Conservation (phyloP, 2,113 vertebrate species). For the Pygathrix nemaeus region DNA sequence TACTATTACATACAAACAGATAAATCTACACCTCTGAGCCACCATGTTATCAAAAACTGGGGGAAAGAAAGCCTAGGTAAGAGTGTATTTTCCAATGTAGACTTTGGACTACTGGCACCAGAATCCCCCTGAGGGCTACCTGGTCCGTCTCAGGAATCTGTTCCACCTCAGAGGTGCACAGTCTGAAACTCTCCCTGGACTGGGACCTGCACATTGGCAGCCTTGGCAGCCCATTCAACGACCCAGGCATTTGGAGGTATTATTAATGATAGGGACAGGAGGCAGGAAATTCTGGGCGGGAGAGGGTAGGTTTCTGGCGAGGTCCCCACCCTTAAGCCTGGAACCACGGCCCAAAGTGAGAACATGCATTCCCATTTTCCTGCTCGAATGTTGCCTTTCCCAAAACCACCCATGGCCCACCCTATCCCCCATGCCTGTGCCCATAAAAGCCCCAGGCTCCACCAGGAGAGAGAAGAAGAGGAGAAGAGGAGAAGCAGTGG, state of each 20-base stretch:
- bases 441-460: too few species aligned
- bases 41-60: neutral
- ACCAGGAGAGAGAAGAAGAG: too few species aligned
- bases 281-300: too few species aligned
- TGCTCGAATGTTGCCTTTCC: too few species aligned
- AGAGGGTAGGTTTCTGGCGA: too few species aligned
- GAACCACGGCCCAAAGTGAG: too few species aligned
- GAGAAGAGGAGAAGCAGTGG: too few species aligned
- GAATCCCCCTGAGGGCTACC: neutral
- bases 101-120: neutral
- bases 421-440: too few species aligned
- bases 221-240: neutral
- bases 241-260: neutral
- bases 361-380: too few species aligned
- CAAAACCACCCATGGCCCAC: too few species aligned
- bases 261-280: too few species aligned
- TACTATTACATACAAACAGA: neutral
- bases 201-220: neutral
- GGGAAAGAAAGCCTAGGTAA: neutral
- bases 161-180: neutral
- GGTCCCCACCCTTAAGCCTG: too few species aligned
- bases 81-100: neutral
- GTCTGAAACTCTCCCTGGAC: neutral
- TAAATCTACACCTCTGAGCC: neutral
- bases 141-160: neutral